These are phyloP conservation scores for Platyura marginata DNA, from an alignment of 1,140 invertebrate species.

Conservation along the genomic window DNA sequence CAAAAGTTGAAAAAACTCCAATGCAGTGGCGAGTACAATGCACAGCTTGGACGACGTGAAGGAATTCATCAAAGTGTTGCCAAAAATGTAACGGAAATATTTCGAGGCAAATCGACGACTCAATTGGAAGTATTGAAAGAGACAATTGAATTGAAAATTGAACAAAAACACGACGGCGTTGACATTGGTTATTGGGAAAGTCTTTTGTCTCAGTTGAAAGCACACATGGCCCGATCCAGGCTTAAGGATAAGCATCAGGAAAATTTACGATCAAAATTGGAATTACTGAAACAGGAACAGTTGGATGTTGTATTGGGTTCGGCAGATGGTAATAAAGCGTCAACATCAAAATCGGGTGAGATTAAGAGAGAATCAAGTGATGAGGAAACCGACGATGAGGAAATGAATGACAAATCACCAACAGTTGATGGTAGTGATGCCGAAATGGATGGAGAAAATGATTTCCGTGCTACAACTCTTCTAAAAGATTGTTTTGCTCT, in stretches of 20 bases:
- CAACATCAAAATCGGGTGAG: background rate
- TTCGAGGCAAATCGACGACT: conserved; percentile 82
- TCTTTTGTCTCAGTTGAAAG: conserved; percentile 79
- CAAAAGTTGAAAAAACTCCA: conserved; percentile 66
- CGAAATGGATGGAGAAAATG: conserved; percentile 24
- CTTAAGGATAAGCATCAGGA: conserved; percentile 84
- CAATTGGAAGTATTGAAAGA: conserved; percentile 68
- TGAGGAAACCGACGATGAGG: conserved; percentile 12
- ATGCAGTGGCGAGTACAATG: conserved; percentile 37
- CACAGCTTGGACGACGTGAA: conserved; percentile 54
- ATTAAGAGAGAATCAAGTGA: background rate
- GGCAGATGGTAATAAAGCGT: conserved; percentile 8
- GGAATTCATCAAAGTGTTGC: conserved; percentile 88
- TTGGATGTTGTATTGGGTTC: conserved; percentile 30
- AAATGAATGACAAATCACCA: too few relatives aligned
- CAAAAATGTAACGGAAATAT: conserved; percentile 65
- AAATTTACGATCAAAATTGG: conserved; percentile 75
- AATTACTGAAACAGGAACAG: conserved; percentile 77
- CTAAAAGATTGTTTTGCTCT: conserved; percentile 43
- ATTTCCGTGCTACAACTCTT: too few relatives aligned
- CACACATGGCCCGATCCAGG: conserved; percentile 84
- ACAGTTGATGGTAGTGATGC: conserved; percentile 5
- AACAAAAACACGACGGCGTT: conserved; percentile 65
- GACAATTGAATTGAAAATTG: conserved; percentile 81
- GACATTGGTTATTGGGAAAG: conserved; percentile 98